Base-by-base conservation (phyloP, 1,140 invertebrate species). In the Zaprionus lachaisei region DNA sequence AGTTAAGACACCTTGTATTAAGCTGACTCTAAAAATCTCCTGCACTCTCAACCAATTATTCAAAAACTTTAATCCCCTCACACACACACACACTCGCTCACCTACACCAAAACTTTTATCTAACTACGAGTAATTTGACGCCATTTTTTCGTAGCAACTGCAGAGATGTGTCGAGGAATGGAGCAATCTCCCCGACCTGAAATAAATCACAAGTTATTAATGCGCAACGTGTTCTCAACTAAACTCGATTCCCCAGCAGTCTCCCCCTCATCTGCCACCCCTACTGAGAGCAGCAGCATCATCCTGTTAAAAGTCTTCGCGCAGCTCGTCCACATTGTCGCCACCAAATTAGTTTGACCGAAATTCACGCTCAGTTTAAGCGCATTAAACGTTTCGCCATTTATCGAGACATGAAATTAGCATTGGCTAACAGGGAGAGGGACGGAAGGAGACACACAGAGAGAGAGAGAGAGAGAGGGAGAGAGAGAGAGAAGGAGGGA, bases 141-240 rank as follows among this genome's bases (percentile, higher is more conserved):
- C 70, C 61, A 78, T 71, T 83, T 72, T 49, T 65, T 58, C 44
- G 49, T 20, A 47, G 58, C 38, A 51, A 44, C n/a, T 17, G 41
- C 64, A 66, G 60, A 31, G 55, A 26, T 47, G 56, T 41, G 41
- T 56, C 70, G 38, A 68, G 11, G 12, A 17, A 6, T 31, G 26
- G 49, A n/a, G 1, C 31, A 28, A 3, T 64, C 17, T n/a, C 41
- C 26, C 11, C 14, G 1, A 6, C 37, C 41, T 9, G 17, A 44
- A 44, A 44, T 84, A 87, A 87, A 87, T 84, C 83, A 81, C 79
- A 84, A 84, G 81, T 87, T 87, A 87, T 87, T 87, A 87, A 84
- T 81, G 78, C 72, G 64, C 71, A 81, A 81, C 84, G 74, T 89
- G 81, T 76, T 76, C 63, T 51, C 61, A 44, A 54, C 80, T 74